Base-by-base conservation (phyloP, 2,888 invertebrate species). In the Noctua fimbriata region DNA sequence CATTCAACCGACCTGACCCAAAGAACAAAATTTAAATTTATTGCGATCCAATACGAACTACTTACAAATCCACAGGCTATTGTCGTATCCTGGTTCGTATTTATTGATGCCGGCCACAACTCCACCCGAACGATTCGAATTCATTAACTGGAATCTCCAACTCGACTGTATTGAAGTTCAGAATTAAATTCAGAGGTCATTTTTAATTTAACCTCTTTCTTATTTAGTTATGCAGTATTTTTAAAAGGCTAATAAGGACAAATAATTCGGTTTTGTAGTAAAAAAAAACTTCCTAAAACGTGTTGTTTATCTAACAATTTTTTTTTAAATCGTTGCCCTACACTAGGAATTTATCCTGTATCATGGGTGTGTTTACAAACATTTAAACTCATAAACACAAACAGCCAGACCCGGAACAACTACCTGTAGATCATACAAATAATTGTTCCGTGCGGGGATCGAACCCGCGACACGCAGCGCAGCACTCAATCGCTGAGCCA, bases 111-210 rank as follows among this genome's bases (percentile, higher is more conserved):
- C 83, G 78, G 55, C 83, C 86, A 76, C 88, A 87, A 86, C 85
- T 73, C 47, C 65, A 78, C 63, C 70, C 79, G 77, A 78, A 83
- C 83, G 82, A 81, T 90, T 88, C 76, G 91, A 91, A 93, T 93
- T 94, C 93, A 94, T 94, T 94, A 94, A 94, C 92, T 93, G 91
- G 90, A 93, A 91, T 91, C 89, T 73, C 63, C 49, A 69, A 92
- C 89, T 92, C 90, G 90, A 90, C 89, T 90, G 90, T 90, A 89
- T 92, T 92, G 87, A 90, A 93, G 89, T 93, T 93, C 92, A 90
- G 92, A 93, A 93, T 94, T 94, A 91, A 93, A 93, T 94, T 92
- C 93, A 91, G 49, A 67, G 63, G 78, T 69, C 4, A 65, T 63
- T 78, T 76, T 86, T 76, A 41, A 70, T 83, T 71, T 52, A 32